Conservation (phyloP, 2,888 invertebrate species). For the Apantesis nais region DNA sequence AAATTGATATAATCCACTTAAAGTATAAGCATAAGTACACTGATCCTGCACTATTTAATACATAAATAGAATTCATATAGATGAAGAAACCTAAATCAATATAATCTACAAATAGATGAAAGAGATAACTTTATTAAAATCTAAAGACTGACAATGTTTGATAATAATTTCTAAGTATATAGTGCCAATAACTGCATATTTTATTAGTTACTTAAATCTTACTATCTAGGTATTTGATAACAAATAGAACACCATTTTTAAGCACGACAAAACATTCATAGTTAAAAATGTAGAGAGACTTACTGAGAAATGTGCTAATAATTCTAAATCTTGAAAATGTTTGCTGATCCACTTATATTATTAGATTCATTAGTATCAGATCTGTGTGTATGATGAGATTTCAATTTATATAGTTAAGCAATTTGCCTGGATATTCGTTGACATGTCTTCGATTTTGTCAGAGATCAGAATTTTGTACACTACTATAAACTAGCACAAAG, state of each 20-base stretch:
- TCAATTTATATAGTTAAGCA: conserved; percentile 58
- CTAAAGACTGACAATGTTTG: conserved; percentile 54
- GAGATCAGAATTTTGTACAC: conserved; percentile 74
- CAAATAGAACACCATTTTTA: conserved; percentile 86
- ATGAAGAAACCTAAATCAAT: conserved; percentile 58
- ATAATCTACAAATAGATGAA: conserved; percentile 57
- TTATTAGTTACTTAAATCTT: conserved; percentile 82
- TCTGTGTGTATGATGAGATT: conserved; percentile 75
- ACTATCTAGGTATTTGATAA: conserved; percentile 85
- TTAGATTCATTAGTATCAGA: conserved; percentile 78
- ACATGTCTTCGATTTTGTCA: conserved; percentile 78
- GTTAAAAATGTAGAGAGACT: conserved; percentile 87
- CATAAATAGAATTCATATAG: conserved; percentile 40
- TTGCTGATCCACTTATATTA: conserved; percentile 70
- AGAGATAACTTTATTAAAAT: conserved; percentile 54
- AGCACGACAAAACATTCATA: conserved; percentile 87
- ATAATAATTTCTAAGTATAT: conserved; percentile 57
- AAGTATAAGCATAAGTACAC: conserved; percentile 69
- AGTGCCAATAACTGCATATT: conserved; percentile 86
- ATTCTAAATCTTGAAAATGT: conserved; percentile 80
- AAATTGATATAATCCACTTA: conserved; percentile 85
- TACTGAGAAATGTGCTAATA: conserved; percentile 86
- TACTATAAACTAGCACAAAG: conserved; percentile 77
- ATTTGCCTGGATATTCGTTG: conserved; percentile 75
- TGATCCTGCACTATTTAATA: conserved; percentile 55